A percentile compares a stretch with the other conserved stretches of the same genome.
Evolutionary conservation across 2,113 vertebrate genomes (phyloP).

Genomic region (Pterocles burchelli): DNA sequence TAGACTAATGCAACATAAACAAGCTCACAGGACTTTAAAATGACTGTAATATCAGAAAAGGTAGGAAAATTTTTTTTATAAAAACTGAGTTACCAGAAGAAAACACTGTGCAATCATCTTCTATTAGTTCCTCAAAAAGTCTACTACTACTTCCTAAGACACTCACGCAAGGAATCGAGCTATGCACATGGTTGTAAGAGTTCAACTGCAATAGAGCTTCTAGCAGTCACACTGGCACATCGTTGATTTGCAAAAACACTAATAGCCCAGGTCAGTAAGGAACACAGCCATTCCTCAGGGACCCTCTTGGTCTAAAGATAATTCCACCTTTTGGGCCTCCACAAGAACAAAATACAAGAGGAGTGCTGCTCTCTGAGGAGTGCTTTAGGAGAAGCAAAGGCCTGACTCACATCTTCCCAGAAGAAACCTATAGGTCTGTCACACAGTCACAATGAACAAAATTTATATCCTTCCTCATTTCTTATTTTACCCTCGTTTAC

Average conservation of each 20-base stretch:
- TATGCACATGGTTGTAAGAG: accelerated
- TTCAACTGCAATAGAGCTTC: neutral
- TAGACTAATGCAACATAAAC: neutral
- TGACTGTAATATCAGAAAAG: neutral
- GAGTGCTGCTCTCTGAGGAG: neutral
- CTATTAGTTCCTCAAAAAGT: neutral
- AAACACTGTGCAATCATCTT: neutral
- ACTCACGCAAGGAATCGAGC: neutral
- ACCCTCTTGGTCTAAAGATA: neutral
- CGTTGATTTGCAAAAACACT: neutral
- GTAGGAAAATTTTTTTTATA: neutral
- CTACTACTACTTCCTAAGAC: neutral
- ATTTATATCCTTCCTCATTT: neutral
- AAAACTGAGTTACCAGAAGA: neutral
- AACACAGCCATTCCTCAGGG: neutral
- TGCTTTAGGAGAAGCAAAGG: neutral
- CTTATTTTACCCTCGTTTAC: neutral
- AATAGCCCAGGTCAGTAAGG: neutral
- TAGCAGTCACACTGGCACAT: neutral
- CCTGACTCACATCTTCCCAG: neutral
- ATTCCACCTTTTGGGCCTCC: neutral
- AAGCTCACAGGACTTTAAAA: neutral
- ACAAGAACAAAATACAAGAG: neutral
- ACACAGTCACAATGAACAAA: neutral
- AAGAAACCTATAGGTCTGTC: neutral